Base-by-base conservation (phyloP, 2,797 vertebrate species). In the Coilia nasus region DNA sequence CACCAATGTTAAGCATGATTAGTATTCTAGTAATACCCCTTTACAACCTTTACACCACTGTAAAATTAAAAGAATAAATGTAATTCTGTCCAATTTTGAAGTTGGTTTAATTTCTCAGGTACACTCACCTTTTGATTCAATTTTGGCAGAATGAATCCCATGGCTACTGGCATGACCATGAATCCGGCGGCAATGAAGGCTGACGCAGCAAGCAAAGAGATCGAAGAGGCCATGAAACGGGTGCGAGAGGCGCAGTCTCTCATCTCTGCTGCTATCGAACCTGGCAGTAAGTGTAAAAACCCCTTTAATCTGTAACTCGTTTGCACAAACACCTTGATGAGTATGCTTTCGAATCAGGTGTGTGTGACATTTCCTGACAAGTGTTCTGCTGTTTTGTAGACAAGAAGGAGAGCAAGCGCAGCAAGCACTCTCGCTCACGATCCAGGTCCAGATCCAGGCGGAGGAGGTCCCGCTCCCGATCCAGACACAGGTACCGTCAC, bases 191-290 rank as follows among this genome's bases (percentile, higher is more conserved):
- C 95, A 89, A 91, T 99, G 90, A 99, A 99, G 89, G 96, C 97
- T 3, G 98, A 99, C 64, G 95, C 97, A 28, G 97, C 97, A 83
- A 98, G 96, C 91, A 99, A 98, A 93, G 98, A 99, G 92, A 99
- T 99, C n/a, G 98, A 99, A 92, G 98, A 99, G 91, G 98, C 98
- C 25, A 99, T 99, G 98, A 99, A 99, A 91, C 95, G 98, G 92
- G 98, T 99, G 75, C 91, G 98, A 90, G 98, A 99, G 94, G 98
- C 98, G 86, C 98, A 99, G 94, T 99, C 98, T 0, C 90, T 99
- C 86, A 99, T 99, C 88, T 99, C 98, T 90, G 98, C 98, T 89
- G 98, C 98, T 67, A 99, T 99, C 41, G 98, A 99, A 91, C 97
- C 98, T 87, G 97, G 98, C 95, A 95, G 95, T 96, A 81, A 94